Base-by-base conservation (phyloP, 2,113 vertebrate genomes). In the Clarias gariepinus region DNA sequence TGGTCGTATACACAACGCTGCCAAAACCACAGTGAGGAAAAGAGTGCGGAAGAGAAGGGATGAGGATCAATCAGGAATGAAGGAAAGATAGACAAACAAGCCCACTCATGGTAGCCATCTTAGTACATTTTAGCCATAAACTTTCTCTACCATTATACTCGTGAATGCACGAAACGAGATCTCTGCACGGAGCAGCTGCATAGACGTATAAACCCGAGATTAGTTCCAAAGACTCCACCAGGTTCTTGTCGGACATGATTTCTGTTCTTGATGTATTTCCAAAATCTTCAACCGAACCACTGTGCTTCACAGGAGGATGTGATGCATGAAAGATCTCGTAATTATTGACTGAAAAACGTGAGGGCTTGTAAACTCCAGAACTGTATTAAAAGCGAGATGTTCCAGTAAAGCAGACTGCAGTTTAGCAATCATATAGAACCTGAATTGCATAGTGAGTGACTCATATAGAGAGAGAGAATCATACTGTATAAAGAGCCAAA, bases 11-110 rank as follows among this genome's bases (percentile, higher is more conserved):
- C 57, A 73, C n/a, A 33, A 58, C 21, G 52, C 66, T 82, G 85
- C 85, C 85, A 87, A 81, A 81, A 78, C 78, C 66, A 74, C 66
- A 76, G 68, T 15, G 25, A 76, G n/a, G 41, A 36, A 64, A 73
- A 30, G 57, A 53, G 36, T 18, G 63, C 23, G 52, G 28, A 53
- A 57, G 74, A 6, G 76, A 66, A 23, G 53, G 47, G 16, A 30
- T 4, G 61, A 63, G 85, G 85, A 73, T 63, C 57, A 53, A 73
- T 61, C 19, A 28, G 55, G n/a, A 66, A 85, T 61, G 73, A 74
- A 61, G n/a, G 18, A 3, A 55, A 18, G 82, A 12, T 47, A 28
- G 69, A 76, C 69, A 76, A 76, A 63, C 55, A 61, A 84, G 57
- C 25, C 69, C 33, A 30, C 25, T 41, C 33, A 41, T 41, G 55